Evolutionary conservation across 2,797 vertebrate genomes (phyloP), one percentile per base, ranked within the genome.

Genomic region (Mormyrus hasselquistii): DNA sequence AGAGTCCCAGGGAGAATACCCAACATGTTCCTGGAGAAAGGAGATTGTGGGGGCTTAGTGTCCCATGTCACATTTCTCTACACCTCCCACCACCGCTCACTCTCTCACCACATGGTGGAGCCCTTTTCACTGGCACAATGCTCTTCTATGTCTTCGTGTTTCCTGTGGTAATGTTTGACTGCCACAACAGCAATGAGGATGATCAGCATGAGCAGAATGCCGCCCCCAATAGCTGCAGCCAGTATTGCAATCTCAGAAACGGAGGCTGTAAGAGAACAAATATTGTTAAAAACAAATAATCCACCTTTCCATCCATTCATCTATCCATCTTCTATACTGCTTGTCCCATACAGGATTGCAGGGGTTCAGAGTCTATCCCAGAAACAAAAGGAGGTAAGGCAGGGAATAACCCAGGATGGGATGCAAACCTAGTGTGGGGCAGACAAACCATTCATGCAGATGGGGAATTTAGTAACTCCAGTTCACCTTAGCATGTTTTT

Each of bases 171-270:
- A 82, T 96, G 94, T 22, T 94, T 95, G 87, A 96, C 94, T 38
- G 95, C 91, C 2, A 97, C 89, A 0, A 96, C 93, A 2, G 92
- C 76, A 8, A 94, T 86, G 79, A 98, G 95, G 53, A 97, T n/a
- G 7, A 97, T 1, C 65, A 99, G 93, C 92, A 98, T 95, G 19
- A 94, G 89, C 0, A 91, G 90, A 1, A 97, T 96, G 0, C 96
- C 96, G 0, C 95, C 96, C 0, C 97, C 97, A 0, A 98, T 95
- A 91, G 95, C 94, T 88, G 97, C 88, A 0, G 92, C 95, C 92
- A 99, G 94, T 57, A 96, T 92, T 52, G 97, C 93, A 52, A 99
- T 96, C 91, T 98, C 97, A 0, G 97, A 98, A 94, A 96, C 94
- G 3, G 96, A 96, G 22, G 95, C 96, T 96, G 93, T 0, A 29